Conservation (phyloP, 2,797 vertebrate genomes). For the Pristis pectinata region DNA sequence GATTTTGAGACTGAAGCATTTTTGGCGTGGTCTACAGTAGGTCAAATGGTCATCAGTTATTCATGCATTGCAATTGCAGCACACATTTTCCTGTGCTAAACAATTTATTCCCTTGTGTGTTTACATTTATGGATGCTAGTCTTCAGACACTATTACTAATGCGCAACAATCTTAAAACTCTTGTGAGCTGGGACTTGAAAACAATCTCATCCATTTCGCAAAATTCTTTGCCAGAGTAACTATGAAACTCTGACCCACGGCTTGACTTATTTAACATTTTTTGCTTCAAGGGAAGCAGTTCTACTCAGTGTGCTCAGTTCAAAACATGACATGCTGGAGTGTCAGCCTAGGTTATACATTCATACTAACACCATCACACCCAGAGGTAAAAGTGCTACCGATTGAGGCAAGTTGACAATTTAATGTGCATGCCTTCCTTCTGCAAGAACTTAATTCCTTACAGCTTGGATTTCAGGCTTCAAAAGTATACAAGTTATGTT, state of each 20-base stretch:
- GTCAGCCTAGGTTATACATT: background rate
- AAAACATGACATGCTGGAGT: background rate
- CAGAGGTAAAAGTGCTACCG: background rate
- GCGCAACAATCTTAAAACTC: background rate
- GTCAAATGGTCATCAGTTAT: too few relatives aligned
- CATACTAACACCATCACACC: background rate
- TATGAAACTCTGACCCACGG: background rate
- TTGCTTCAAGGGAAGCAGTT: background rate
- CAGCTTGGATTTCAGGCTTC: background rate
- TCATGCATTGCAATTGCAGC: too few relatives aligned
- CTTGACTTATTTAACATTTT: background rate
- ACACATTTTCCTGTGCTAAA: too few relatives aligned
- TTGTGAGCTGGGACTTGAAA: background rate
- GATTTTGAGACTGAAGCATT: too few relatives aligned
- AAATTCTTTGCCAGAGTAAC: background rate
- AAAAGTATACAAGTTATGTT: background rate
- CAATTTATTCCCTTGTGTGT: background rate
- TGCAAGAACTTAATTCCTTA: background rate
- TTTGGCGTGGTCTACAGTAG: too few relatives aligned
- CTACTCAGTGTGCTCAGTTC: background rate
- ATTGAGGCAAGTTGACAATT: background rate
- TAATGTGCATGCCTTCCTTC: background rate
- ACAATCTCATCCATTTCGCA: background rate
- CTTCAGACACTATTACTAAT: background rate
- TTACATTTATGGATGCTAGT: background rate